Evolutionary conservation across 2,888 invertebrate genomes (phyloP), one percentile per base, ranked within the genome.

Genomic region (Morpho helenor): DNA sequence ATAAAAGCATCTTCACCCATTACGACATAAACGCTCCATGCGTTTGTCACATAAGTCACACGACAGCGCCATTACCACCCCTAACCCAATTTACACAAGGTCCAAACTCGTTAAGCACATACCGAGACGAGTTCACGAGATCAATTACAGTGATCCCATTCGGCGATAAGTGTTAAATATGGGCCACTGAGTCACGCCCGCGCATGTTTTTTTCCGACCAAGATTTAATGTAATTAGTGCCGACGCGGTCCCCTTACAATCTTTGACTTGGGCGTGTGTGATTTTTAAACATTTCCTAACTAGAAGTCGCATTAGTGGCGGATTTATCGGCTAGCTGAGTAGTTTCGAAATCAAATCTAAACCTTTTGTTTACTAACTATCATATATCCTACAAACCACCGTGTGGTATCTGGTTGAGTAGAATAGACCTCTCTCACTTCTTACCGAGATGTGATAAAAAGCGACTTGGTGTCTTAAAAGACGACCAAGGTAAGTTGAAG

Each of bases 131-230:
- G 55, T 61, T 56, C 58, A 63, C 47, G 59, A 62, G 67, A 66
- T 66, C 66, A 66, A 65, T 65, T 66, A 63, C 65, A 59, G 54
- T 51, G 67, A 68, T 68, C 60, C 64, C 65, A 61, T 63, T 61
- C 50, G 48, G 60, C 54, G 65, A 68, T 68, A 68, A 65, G 67
- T 62, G 61, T 64, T 58, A 66, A 63, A 67, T 67, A 66, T 62
- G 67, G 65, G 63, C 54, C 62, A 57, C 51, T 62, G 62, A 62
- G 62, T 62, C 62, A 59, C 61, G 59, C 51, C 46, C 22, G 51
- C 59, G 53, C 56, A 53, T 57, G 56, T 59, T 56, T 58, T 62
- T 58, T 51, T 54, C 39, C 23, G 44, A 52, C 48, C 56, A 57
- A 58, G 64, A 66, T 57, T 66, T 62, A 66, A 60, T 59, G 50